Base-by-base conservation (phyloP, 2,888 invertebrate species). In the Macrophya annulata region DNA sequence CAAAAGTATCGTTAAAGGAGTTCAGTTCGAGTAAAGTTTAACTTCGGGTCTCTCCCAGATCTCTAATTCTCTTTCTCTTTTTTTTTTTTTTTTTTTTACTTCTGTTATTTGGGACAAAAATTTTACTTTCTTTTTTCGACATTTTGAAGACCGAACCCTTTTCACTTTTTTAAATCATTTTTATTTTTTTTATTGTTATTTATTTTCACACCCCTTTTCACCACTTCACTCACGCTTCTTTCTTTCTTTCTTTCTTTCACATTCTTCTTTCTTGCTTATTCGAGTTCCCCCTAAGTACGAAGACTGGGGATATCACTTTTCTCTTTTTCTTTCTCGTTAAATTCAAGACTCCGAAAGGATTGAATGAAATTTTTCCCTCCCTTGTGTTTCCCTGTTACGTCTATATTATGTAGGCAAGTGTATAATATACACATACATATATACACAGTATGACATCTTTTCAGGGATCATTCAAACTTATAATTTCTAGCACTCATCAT, bases 1-100 rank as follows among this genome's bases (percentile, higher is more conserved):
- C 62, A 12, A 62, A 62, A 62, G 62, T 62, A 62, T 62, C 62
- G 62, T 62, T 62, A 62, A 62, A 62, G 25, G 62, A 68, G 68
- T 68, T 68, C 68, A 37, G 68, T 62, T 12, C 55, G 55, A n/a
- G 55, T n/a, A 62, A 62, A 62, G 62, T 62, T 62, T 31, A 25
- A 21, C 68, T 31, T 68, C 25, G 68, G 68, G 8, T 55, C 55
- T 68, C 21, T 10, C 31, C 15, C 25, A 17, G 68, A 17, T 68
- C 68, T 37, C 68, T 68, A 68, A 68, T 68, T 68, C 12, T 37
- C 37, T 55, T 55, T 55, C 17, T 55, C 17, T 68, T 37, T 37
- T 37, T 68, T 8, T 37, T 37, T 25, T 31, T 68, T n/a, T 21
- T 15, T 62, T 17, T 62, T 62, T 17, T 62, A 21, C 6, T 17